These are phyloP conservation scores for Tetrapedia diversipes DNA, from an alignment of 2,888 invertebrate genomes.

Conservation along the genomic window DNA sequence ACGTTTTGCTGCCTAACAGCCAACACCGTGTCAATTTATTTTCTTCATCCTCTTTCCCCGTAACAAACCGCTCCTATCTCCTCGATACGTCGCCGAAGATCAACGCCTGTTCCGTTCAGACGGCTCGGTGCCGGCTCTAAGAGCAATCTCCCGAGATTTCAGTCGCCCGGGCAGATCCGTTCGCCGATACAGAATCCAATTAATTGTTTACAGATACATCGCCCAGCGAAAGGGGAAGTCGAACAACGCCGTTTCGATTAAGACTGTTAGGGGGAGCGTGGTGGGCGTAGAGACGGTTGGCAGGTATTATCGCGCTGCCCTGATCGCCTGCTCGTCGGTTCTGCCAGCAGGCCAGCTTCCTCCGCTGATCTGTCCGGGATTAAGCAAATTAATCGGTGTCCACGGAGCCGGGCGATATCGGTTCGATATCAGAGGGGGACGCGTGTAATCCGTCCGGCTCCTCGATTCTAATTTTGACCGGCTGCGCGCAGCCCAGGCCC, in stretches of 20 bases:
- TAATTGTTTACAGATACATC: constrained; percentile 33
- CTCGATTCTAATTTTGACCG: constrained; percentile 49
- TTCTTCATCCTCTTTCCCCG: no score
- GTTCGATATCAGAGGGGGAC: constrained; percentile 55
- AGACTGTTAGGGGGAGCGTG: no score
- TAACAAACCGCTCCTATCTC: no score
- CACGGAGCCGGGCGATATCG: constrained; percentile 25
- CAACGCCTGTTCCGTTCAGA: not conserved
- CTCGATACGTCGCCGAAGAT: not conserved
- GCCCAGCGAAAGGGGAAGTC: constrained; percentile 19
- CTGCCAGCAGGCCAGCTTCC: constrained; percentile 27
- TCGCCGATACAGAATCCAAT: constrained; percentile 19
- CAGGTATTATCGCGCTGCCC: constrained; percentile 35
- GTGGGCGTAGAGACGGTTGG: no score
- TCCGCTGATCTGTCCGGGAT: constrained; percentile 51
- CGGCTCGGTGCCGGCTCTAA: not conserved
- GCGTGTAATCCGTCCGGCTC: constrained; percentile 47
- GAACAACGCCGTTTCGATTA: constrained; percentile 48
- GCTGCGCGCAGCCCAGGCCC: not conserved
- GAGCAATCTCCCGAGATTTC: constrained; percentile 1
- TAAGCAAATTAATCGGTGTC: constrained; percentile 59
- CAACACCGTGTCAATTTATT: no score
- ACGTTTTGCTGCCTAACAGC: no score
- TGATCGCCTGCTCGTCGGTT: constrained; percentile 12
- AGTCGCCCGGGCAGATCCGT: not conserved